A percentile compares a stretch with the other conserved stretches of the same genome.
These are phyloP conservation scores for Chloroclystis v-ata DNA, from an alignment of 2,888 invertebrate genomes.

Conservation along the genomic window DNA sequence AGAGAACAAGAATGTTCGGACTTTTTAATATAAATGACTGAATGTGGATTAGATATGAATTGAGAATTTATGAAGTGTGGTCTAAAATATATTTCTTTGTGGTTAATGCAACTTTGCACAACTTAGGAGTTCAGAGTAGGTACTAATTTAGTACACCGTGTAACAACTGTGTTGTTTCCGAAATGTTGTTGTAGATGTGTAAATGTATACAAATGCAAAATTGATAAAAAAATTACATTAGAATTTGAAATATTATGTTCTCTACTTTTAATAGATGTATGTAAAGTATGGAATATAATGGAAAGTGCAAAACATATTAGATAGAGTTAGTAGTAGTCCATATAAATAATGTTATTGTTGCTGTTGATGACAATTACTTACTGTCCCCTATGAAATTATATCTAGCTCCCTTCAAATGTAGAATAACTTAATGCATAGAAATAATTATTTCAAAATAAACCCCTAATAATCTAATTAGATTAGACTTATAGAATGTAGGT, in stretches of 20 bases:
- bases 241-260: constrained; percentile 20
- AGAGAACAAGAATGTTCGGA: constrained; percentile 24
- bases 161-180: constrained; percentile 74
- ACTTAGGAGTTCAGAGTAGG: constrained; percentile 50
- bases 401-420: constrained; percentile 8
- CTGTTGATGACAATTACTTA: constrained; percentile 14
- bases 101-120: constrained; percentile 31
- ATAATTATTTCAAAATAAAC: not conserved
- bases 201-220: constrained; percentile 8
- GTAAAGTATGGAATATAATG: too few relatives aligned
- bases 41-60: constrained; percentile 26
- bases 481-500: not conserved
- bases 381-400: constrained; percentile 7
- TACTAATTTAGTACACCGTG: constrained; percentile 67
- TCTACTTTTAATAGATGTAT: constrained; percentile 25
- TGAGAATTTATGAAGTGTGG: constrained; percentile 33
- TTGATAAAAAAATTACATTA: constrained; percentile 14
- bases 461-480: not conserved
- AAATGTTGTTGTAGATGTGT: constrained; percentile 1
- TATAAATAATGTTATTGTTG: constrained; percentile 20
- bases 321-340: constrained; percentile 17
- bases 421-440: not conserved
- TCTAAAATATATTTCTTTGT: constrained; percentile 29
- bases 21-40: constrained; percentile 25
- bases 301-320: constrained; percentile 24